These are phyloP conservation scores for Vombatus ursinus DNA, from an alignment of 2,113 vertebrate genomes.

Conservation along the genomic window DNA sequence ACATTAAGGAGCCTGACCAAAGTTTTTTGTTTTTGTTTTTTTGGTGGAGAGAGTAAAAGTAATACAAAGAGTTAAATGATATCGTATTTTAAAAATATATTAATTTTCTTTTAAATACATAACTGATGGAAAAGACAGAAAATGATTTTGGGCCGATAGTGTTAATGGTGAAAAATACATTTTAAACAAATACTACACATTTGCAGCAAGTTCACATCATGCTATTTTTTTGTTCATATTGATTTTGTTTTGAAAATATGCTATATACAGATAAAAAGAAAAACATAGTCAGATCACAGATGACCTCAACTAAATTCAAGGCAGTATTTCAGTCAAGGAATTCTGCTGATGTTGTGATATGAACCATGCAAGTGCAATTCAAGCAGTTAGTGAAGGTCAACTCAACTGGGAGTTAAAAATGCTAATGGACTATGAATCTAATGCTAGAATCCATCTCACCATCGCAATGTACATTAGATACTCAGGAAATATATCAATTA, in stretches of 20 bases:
- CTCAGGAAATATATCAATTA: neutral
- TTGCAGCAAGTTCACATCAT: neutral
- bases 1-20: neutral
- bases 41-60: neutral
- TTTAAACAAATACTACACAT: neutral
- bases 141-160: neutral
- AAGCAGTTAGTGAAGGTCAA: conserved; percentile 58
- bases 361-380: conserved; percentile 37
- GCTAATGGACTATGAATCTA: conserved; percentile 44
- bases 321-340: conserved; percentile 50
- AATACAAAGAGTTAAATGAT: neutral
- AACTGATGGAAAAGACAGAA: neutral
- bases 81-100: neutral
- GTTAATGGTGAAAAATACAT: neutral
- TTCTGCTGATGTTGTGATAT: conserved; percentile 39
- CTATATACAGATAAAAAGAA: neutral
- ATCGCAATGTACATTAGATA: neutral
- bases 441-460: neutral
- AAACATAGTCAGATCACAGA: neutral
- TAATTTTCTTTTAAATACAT: neutral
- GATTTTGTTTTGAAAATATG: conserved; percentile 16
- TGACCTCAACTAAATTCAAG: conserved; percentile 34
- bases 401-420: conserved; percentile 19
- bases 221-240: conserved; percentile 33
- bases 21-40: neutral